Percentiles rank a stretch among this genome's conserved stretches.
phyloP scores from a whole-genome alignment of 2,888 invertebrate species.

The Nebria brevicollis region DNA sequence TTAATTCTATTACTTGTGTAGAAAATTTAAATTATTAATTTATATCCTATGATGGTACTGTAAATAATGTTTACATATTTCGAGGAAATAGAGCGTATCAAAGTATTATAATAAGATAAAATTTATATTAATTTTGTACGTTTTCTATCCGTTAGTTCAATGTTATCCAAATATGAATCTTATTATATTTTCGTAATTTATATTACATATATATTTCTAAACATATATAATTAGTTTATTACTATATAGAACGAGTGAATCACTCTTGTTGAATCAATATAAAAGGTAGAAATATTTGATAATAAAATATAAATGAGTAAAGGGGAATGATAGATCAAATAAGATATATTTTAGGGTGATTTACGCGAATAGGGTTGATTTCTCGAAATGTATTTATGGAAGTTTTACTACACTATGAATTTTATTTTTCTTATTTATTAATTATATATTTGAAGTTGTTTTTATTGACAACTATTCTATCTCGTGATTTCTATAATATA shows the following conservation, averaged over 20 bases:
- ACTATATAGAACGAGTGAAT: not conserved
- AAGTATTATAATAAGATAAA: not conserved
- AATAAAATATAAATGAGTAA: not conserved
- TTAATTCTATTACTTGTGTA: too few relatives aligned
- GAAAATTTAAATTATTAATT: too few relatives aligned
- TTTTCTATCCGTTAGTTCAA: not conserved
- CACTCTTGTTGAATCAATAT: not conserved
- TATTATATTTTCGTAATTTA: not conserved
- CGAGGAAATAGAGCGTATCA: not conserved
- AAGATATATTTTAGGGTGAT: not conserved
- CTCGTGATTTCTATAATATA: too few relatives aligned
- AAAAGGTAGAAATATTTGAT: not conserved
- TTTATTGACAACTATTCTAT: too few relatives aligned
- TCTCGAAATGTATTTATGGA: too few relatives aligned
- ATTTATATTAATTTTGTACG: not conserved
- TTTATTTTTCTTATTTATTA: too few relatives aligned
- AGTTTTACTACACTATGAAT: too few relatives aligned
- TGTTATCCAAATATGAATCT: constrained; percentile 1
- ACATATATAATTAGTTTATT: not conserved
- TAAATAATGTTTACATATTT: not conserved
- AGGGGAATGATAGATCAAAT: not conserved
- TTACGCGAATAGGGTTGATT: too few relatives aligned
- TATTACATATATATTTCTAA: not conserved
- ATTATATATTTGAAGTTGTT: too few relatives aligned
- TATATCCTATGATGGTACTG: too few relatives aligned